phyloP scores from a whole-genome alignment of 1,140 invertebrate genomes.

The Acromyrmex echinatior region DNA sequence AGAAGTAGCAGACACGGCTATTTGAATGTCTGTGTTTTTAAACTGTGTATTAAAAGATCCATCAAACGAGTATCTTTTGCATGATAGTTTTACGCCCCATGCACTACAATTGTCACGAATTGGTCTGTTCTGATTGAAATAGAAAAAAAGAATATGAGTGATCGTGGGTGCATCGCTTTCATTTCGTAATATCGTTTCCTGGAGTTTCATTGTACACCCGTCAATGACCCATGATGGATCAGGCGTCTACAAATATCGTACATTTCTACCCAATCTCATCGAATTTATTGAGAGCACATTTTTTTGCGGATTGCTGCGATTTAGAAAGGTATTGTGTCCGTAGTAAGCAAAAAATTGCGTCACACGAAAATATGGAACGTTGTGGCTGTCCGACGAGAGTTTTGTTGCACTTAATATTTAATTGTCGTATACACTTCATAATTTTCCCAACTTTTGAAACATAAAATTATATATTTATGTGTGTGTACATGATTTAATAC shows the following conservation, averaged over 20 bases:
- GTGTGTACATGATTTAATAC: background rate
- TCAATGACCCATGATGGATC: slow-evolving; percentile 69
- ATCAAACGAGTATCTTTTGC: slow-evolving; percentile 38
- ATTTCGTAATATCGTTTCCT: slow-evolving; percentile 47
- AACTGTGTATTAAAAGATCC: slow-evolving; percentile 23
- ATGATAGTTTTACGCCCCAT: slow-evolving; percentile 6
- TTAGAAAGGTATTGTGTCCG: slow-evolving; percentile 24
- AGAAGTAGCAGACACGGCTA: background rate
- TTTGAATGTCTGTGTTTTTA: slow-evolving; percentile 11
- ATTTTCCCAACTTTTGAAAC: background rate
- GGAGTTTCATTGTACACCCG: slow-evolving; percentile 61
- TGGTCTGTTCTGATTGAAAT: slow-evolving; percentile 23
- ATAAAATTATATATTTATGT: background rate
- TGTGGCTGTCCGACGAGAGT: background rate
- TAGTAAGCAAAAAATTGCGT: slow-evolving; percentile 13
- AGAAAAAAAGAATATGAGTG: slow-evolving; percentile 53
- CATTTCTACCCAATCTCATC: slow-evolving; percentile 16
- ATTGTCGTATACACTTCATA: background rate
- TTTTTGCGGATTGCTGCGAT: slow-evolving; percentile 37
- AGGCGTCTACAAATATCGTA: slow-evolving; percentile 52
- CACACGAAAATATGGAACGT: background rate
- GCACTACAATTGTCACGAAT: slow-evolving; percentile 47
- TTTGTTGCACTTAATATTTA: slow-evolving; percentile 1
- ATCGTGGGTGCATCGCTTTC: slow-evolving; percentile 39
- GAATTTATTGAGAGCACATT: slow-evolving; percentile 46